Percentiles rank a stretch among this genome's conserved stretches.
These are phyloP conservation scores for Ascaphus truei DNA, from an alignment of 2,113 vertebrate species.

Conservation along the genomic window DNA sequence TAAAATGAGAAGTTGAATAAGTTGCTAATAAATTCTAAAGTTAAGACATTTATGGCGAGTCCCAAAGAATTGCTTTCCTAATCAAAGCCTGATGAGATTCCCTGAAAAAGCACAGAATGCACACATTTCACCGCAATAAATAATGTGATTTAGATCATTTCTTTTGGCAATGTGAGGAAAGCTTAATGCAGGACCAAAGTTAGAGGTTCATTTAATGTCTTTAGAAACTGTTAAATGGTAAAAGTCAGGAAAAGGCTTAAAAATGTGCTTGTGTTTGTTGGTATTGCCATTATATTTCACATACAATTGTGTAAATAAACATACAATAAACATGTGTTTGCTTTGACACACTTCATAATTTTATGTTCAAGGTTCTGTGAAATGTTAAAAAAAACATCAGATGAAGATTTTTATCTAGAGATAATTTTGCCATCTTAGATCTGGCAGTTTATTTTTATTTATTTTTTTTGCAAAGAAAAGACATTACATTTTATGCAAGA, in stretches of 20 bases:
- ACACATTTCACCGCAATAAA: neutral
- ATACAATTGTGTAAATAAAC: neutral
- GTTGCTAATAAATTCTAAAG: neutral
- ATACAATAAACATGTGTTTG: neutral
- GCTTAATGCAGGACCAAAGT: neutral
- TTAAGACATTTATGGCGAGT: neutral
- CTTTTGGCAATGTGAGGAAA: neutral
- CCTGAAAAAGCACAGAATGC: neutral
- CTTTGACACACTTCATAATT: neutral
- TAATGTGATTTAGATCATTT: neutral
- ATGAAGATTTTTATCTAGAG: neutral
- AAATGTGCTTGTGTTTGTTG: neutral
- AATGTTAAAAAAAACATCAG: neutral
- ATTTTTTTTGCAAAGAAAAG: too few relatives aligned
- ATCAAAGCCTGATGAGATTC: slow-evolving; percentile 2
- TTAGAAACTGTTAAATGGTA: neutral
- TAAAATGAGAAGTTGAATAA: too few relatives aligned
- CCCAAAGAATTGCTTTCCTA: neutral
- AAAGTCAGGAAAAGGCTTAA: neutral
- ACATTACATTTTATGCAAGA: too few relatives aligned
- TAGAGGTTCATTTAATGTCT: neutral
- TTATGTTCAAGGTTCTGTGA: too few relatives aligned
- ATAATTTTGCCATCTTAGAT: neutral
- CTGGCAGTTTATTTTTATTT: neutral
- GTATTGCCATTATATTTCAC: neutral